phyloP scores from a whole-genome alignment of 92 coral and sea anemone genomes.

The Palythoa grandiflora region DNA sequence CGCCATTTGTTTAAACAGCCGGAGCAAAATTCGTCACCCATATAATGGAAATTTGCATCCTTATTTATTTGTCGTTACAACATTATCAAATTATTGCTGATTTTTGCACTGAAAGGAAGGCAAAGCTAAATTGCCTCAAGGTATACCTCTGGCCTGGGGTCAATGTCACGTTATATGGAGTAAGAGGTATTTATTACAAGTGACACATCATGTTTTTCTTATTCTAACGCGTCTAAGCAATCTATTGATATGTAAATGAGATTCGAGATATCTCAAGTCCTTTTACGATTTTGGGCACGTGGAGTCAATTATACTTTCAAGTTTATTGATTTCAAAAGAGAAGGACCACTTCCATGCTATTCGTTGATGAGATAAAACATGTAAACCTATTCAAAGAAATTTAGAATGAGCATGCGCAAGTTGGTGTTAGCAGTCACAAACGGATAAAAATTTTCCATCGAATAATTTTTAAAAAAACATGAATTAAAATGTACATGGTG shows the following conservation, averaged over 20 bases:
- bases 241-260: conserved; percentile 36
- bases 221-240: background rate
- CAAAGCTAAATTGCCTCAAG: background rate
- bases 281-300: conserved; percentile 64
- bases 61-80: background rate
- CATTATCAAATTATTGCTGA: background rate
- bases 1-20: conserved; percentile 48
- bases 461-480: background rate
- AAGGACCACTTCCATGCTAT: conserved; percentile 11
- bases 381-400: background rate
- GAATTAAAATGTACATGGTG: background rate
- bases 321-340: conserved; percentile 11
- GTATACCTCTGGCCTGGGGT: conserved; percentile 26
- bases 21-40: background rate
- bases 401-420: background rate
- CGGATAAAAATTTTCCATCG: background rate
- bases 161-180: background rate
- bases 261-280: conserved; percentile 15
- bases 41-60: background rate
- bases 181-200: background rate
- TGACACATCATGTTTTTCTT: background rate
- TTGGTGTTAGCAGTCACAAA: background rate
- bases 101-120: background rate
- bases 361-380: conserved; percentile 24
- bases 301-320: conserved; percentile 60